Evolutionary conservation across 1,140 invertebrate genomes (phyloP).

Genomic region (Eumaeus atala): DNA sequence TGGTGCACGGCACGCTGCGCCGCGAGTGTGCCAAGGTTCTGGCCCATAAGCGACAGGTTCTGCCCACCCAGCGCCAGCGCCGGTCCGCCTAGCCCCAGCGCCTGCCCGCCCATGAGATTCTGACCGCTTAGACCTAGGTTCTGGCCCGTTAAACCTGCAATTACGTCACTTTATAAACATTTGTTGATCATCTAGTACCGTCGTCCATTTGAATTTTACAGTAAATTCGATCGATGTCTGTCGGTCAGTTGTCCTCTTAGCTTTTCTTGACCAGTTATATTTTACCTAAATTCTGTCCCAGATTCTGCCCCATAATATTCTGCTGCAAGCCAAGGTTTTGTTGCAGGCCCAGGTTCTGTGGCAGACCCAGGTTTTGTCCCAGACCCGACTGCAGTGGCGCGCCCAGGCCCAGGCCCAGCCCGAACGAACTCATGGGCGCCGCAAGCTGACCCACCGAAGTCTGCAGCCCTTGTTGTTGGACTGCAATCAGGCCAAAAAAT

Average conservation of each 20-base stretch:
- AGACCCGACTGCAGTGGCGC: conserved; percentile 31
- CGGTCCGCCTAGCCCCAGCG: conserved; percentile 30
- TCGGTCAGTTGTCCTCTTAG: no score
- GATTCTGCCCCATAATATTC: conserved; percentile 55
- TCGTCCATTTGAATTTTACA: no score
- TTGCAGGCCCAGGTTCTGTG: conserved; percentile 41
- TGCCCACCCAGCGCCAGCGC: conserved; percentile 37
- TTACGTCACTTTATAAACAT: no score
- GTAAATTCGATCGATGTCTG: no score
- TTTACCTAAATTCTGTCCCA: conserved; percentile 52
- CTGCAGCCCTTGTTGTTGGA: conserved; percentile 53
- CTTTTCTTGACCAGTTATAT: no score
- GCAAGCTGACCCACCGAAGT: conserved; percentile 36
- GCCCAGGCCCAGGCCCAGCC: conserved; percentile 35
- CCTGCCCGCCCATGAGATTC: conserved; percentile 50
- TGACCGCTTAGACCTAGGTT: conserved; percentile 50
- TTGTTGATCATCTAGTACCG: no score
- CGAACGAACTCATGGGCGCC: conserved; percentile 37
- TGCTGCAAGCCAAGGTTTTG: conserved; percentile 52
- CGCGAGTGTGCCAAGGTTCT: conserved; percentile 47
- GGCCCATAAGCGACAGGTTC: conserved; percentile 42
- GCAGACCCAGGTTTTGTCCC: conserved; percentile 35
- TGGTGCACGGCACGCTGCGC: conserved; percentile 50
- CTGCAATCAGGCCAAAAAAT: conserved; percentile 30
- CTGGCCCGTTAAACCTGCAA: conserved; percentile 46